Evolutionary conservation across 2,888 invertebrate species (phyloP).

Genomic region (Cheilosia urbana): DNA sequence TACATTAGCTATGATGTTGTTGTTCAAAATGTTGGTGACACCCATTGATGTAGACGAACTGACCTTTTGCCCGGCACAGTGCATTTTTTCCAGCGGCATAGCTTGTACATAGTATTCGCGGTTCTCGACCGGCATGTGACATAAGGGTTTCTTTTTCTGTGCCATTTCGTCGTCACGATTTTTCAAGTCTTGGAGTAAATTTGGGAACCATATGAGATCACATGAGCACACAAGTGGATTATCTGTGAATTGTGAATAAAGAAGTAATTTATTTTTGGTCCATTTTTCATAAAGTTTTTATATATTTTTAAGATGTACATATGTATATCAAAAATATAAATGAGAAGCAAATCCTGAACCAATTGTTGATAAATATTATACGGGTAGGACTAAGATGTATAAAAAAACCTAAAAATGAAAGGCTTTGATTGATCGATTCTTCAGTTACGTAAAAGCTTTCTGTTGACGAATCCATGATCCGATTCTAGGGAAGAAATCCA

Average conservation of each 20-base stretch:
- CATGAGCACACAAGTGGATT: constrained; percentile 95
- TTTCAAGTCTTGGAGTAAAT: constrained; percentile 90
- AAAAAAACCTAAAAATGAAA: too few species aligned
- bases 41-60: constrained; percentile 81
- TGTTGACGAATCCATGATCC: too few species aligned
- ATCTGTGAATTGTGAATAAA: constrained; percentile 86
- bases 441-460: too few species aligned
- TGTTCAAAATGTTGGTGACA: constrained; percentile 81
- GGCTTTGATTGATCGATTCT: too few species aligned
- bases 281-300: too few species aligned
- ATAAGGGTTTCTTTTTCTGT: constrained; percentile 93
- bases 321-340: too few species aligned
- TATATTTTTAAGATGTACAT: too few species aligned
- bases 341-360: too few species aligned
- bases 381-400: too few species aligned
- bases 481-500: too few species aligned
- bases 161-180: constrained; percentile 95
- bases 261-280: background rate
- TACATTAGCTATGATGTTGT: constrained; percentile 79
- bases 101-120: constrained; percentile 92
- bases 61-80: constrained; percentile 88
- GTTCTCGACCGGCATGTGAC: constrained; percentile 91
- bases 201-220: constrained; percentile 94
- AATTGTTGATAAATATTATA: too few species aligned
- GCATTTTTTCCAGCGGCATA: constrained; percentile 93